These are phyloP conservation scores for Hololepta plana DNA, from an alignment of 2,888 invertebrate species.

Conservation along the genomic window DNA sequence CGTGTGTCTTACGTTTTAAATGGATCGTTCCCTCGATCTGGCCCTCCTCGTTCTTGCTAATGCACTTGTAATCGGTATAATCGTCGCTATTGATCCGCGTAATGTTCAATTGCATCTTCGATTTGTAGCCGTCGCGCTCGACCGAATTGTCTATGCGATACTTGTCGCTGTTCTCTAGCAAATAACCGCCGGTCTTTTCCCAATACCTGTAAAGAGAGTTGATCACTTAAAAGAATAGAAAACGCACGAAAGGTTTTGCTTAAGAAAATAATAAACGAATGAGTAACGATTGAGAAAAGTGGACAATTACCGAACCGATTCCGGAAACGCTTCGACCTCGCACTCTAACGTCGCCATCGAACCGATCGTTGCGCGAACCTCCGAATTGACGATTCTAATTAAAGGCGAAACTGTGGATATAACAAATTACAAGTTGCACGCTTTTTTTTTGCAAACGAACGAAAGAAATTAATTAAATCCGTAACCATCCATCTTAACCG, in stretches of 20 bases:
- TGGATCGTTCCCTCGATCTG: too few species aligned
- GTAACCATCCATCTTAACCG: too few species aligned
- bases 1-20: too few species aligned
- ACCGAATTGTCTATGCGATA: conserved; percentile 39
- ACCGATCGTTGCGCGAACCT: conserved; percentile 53
- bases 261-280: not conserved
- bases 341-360: conserved; percentile 58
- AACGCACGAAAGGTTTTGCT: too few species aligned
- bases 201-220: conserved; percentile 65
- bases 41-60: conserved; percentile 68
- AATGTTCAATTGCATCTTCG: conserved; percentile 64
- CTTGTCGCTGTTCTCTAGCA: conserved; percentile 49
- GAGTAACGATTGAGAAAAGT: too few species aligned
- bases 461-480: too few species aligned
- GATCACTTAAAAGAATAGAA: too few species aligned
- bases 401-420: conserved; percentile 67
- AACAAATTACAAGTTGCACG: conserved; percentile 3
- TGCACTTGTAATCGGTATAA: conserved; percentile 62
- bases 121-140: conserved; percentile 38
- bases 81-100: conserved; percentile 48
- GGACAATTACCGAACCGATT: conserved; percentile 51
- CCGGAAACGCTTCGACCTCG: conserved; percentile 76
- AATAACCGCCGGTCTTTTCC: conserved; percentile 59
- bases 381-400: conserved; percentile 59
- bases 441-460: too few species aligned